Conservation (phyloP, 2,797 vertebrate species). For the Acridotheres tristis region DNA sequence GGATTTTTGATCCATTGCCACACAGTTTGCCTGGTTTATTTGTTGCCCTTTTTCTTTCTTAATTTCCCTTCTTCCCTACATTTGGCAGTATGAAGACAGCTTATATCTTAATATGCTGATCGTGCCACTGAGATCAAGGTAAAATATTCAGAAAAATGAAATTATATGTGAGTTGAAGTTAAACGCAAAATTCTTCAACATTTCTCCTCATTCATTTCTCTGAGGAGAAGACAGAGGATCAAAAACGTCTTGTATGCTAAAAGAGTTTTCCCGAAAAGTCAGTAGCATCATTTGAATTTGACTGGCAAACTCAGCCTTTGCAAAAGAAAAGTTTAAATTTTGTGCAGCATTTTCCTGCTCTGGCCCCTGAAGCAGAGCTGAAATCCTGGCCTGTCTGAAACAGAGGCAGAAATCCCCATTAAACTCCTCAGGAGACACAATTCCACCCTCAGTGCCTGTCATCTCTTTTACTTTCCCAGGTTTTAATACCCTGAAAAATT, state of each 20-base stretch:
- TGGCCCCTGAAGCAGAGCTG: not conserved
- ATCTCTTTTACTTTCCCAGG: slow-evolving; percentile 4
- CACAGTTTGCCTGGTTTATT: not conserved
- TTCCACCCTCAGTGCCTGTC: not conserved
- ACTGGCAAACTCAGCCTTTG: not conserved
- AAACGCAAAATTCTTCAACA: not conserved
- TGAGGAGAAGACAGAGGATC: not conserved
- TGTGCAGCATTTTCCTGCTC: not conserved
- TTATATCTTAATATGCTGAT: not conserved
- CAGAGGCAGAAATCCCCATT: not conserved
- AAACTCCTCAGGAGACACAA: not conserved
- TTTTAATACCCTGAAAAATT: slow-evolving; percentile 45
- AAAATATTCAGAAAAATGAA: not conserved
- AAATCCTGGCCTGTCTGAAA: not conserved
- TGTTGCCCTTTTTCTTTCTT: not conserved
- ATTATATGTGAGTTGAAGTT: not conserved
- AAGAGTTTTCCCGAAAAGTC: not conserved
- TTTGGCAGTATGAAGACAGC: not conserved
- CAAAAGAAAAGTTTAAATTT: not conserved
- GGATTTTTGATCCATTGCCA: not conserved
- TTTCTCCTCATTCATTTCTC: not conserved
- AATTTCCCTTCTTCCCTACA: slow-evolving; percentile 1
- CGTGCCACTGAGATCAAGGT: not conserved
- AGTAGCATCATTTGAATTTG: not conserved
- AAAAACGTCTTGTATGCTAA: not conserved